phyloP scores from a whole-genome alignment of 1,140 invertebrate genomes.

The Drosophila nasuta region DNA sequence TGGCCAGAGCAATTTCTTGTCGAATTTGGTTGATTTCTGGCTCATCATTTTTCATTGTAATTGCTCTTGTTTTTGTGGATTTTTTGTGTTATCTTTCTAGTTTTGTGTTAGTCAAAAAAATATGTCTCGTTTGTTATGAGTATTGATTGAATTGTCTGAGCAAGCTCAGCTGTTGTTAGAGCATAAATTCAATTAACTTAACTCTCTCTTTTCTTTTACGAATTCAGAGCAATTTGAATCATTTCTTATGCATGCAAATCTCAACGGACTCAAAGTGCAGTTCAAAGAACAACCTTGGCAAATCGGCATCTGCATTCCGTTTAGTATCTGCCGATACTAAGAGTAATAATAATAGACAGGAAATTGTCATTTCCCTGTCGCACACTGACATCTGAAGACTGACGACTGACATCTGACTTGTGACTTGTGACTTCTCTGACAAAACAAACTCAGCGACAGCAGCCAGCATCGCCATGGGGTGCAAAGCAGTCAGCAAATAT shows the following conservation, averaged over 20 bases:
- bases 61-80: neutral
- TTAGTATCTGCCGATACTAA: neutral
- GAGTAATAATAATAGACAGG: slow-evolving; percentile 54
- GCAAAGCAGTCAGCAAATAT: neutral
- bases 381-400: slow-evolving; percentile 37
- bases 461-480: neutral
- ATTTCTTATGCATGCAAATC: slow-evolving; percentile 75
- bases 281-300: neutral
- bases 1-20: slow-evolving; percentile 96
- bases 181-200: too few relatives aligned
- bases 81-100: neutral
- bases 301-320: slow-evolving; percentile 9
- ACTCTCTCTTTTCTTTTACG: neutral
- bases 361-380: slow-evolving; percentile 54
- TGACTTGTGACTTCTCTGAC: slow-evolving; percentile 58
- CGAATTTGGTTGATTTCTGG: slow-evolving; percentile 92
- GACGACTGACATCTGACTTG: slow-evolving; percentile 3
- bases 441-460: too few relatives aligned
- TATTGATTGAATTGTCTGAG: too few relatives aligned
- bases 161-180: too few relatives aligned
- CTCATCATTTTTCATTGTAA: neutral
- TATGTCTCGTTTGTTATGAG: neutral
- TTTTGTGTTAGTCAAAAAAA: slow-evolving; percentile 6
- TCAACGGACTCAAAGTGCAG: slow-evolving; percentile 54
- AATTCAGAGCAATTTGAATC: slow-evolving; percentile 37